Conservation (phyloP, 1,140 invertebrate species). For the Olivierus martensii region DNA sequence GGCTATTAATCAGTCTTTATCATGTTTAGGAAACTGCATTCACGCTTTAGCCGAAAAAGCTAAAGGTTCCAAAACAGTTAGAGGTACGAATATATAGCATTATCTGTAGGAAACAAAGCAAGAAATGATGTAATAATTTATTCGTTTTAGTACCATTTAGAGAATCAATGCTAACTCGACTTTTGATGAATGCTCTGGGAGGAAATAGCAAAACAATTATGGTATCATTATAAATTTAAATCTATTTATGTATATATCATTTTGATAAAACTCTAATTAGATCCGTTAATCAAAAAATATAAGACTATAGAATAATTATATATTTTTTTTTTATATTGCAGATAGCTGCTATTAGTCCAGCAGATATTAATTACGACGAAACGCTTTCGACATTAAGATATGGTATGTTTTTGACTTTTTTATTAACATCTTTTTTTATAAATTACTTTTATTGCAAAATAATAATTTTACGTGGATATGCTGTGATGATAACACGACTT, state of each 20-base stretch:
- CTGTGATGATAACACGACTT: no score
- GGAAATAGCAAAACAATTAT: conserved; percentile 52
- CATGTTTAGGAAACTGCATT: conserved; percentile 46
- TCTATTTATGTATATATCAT: background rate
- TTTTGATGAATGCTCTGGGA: conserved; percentile 47
- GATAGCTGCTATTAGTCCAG: conserved; percentile 49
- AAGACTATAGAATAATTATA: background rate
- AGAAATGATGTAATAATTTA: no score
- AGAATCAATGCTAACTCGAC: conserved; percentile 46
- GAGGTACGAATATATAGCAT: no score
- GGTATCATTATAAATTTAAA: conserved; percentile 30
- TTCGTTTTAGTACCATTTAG: conserved; percentile 40
- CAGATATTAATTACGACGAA: conserved; percentile 48
- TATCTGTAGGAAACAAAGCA: no score
- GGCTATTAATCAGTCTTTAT: conserved; percentile 47
- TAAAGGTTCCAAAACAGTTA: conserved; percentile 22
- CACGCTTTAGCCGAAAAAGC: conserved; percentile 35
- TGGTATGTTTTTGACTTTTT: no score
- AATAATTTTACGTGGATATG: no score
- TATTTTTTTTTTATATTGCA: conserved; percentile 24
- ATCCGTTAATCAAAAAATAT: background rate
- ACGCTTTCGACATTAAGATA: conserved; percentile 45
- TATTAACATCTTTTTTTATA: no score
- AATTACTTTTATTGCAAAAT: no score
- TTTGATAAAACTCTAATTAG: no score